Evolutionary conservation across 2,797 vertebrate species (phyloP).

Genomic region (Lithobates pipiens): DNA sequence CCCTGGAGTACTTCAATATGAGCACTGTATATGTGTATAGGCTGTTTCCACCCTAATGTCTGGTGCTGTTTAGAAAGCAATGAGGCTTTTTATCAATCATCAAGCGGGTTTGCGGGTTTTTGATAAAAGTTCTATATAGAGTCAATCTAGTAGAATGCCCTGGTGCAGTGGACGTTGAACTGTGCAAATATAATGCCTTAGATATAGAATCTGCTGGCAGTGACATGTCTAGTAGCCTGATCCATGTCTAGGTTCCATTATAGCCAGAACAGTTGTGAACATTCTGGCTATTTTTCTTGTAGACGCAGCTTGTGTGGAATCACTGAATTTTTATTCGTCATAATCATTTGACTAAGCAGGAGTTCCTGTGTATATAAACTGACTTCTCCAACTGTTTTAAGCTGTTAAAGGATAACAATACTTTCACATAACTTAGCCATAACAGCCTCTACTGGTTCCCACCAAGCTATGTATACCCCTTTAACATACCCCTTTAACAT

Average conservation of each 20-base stretch:
- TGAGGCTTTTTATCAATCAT: conserved; percentile 36
- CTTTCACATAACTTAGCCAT: too few species aligned
- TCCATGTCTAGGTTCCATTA: not conserved
- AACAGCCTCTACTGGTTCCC: too few species aligned
- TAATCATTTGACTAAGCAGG: not conserved
- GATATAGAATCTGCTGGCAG: not conserved
- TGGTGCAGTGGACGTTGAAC: not conserved
- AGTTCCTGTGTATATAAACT: not conserved
- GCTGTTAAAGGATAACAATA: too few species aligned
- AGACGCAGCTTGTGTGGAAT: not conserved
- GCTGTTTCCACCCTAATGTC: conserved; percentile 3
- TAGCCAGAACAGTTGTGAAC: not conserved
- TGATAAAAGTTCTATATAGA: not conserved
- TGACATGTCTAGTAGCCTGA: not conserved
- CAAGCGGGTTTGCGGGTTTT: conserved; percentile 19
- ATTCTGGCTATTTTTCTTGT: not conserved
- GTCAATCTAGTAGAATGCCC: not conserved
- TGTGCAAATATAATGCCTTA: conserved; percentile 16
- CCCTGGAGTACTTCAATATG: too few species aligned
- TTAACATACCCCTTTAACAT: too few species aligned
- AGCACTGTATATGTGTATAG: not conserved
- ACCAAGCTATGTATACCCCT: too few species aligned
- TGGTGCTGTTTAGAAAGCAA: conserved; percentile 40
- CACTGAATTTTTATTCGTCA: not conserved
- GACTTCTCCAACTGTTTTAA: too few species aligned